These are phyloP conservation scores for Agrochola macilenta DNA, from an alignment of 2,888 invertebrate species.

Conservation along the genomic window DNA sequence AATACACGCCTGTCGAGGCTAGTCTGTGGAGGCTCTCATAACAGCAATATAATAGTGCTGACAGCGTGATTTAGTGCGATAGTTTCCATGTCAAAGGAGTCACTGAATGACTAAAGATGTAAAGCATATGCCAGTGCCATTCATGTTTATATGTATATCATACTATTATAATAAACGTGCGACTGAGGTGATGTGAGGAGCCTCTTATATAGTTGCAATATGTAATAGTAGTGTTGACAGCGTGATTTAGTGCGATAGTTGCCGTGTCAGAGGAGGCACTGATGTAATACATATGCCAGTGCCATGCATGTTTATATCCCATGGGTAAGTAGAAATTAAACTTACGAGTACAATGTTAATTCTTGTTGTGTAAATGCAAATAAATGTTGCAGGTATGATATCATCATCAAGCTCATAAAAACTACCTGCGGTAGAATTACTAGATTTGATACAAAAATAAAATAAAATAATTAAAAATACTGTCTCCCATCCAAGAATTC, in stretches of 20 bases:
- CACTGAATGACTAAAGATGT: constrained; percentile 10
- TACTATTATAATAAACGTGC: constrained; percentile 19
- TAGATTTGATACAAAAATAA: too few species aligned
- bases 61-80: constrained; percentile 59
- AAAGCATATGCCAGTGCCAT: constrained; percentile 16
- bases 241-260: constrained; percentile 59
- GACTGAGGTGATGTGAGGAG: constrained; percentile 20
- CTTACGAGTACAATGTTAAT: too few species aligned
- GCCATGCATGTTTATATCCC: constrained; percentile 21
- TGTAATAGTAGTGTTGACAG: constrained; percentile 58
- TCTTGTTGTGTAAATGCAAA: neutral
- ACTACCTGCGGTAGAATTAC: neutral
- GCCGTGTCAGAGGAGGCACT: constrained; percentile 45
- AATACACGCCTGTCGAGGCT: neutral
- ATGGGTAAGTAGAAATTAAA: neutral
- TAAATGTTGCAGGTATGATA: too few species aligned
- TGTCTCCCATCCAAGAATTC: neutral
- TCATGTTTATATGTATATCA: constrained; percentile 5
- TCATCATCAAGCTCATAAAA: neutral
- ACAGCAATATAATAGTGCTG: constrained; percentile 52
- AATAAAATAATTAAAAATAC: neutral
- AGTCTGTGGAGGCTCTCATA: constrained; percentile 36
- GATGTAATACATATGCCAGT: constrained; percentile 46
- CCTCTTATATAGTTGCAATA: constrained; percentile 28
- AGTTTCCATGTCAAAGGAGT: constrained; percentile 46